Percentiles rank a stretch among this genome's conserved stretches.
Conservation (phyloP, 2,888 invertebrate species). For the Vandiemenella viatica region DNA sequence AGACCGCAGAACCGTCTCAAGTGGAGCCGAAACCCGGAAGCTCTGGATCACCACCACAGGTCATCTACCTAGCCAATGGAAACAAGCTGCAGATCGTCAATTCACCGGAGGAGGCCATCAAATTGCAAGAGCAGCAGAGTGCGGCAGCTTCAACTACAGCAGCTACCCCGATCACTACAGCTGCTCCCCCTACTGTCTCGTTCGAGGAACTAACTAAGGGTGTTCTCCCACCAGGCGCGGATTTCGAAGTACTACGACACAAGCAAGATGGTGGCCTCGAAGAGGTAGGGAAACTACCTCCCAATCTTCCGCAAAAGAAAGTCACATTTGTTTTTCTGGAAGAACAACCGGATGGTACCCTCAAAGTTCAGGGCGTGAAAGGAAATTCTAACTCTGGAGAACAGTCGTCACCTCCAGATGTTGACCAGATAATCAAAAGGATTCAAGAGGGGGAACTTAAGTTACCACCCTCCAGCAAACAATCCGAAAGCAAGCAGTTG, state of each 20-base stretch:
- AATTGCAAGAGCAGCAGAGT: background rate
- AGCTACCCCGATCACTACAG: slow-evolving; percentile 33
- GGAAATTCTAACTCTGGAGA: background rate
- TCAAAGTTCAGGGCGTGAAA: slow-evolving; percentile 49
- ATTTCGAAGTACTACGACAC: slow-evolving; percentile 67
- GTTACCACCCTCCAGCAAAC: slow-evolving; percentile 44
- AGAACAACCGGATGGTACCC: slow-evolving; percentile 71
- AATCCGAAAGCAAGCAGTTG: too few relatives aligned
- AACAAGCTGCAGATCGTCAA: slow-evolving; percentile 55
- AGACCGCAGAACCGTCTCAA: background rate
- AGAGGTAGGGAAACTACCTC: slow-evolving; percentile 41
- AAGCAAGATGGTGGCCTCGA: slow-evolving; percentile 56
- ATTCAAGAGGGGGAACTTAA: slow-evolving; percentile 72
- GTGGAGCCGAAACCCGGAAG: background rate
- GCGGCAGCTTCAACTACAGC: slow-evolving; percentile 4
- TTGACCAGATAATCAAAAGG: slow-evolving; percentile 63
- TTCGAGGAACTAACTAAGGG: slow-evolving; percentile 67
- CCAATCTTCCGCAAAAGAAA: slow-evolving; percentile 53
- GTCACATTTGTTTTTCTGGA: slow-evolving; percentile 76
- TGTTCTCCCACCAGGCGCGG: slow-evolving; percentile 60
- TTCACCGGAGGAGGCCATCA: slow-evolving; percentile 6
- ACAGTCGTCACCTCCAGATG: slow-evolving; percentile 46
- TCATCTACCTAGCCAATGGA: slow-evolving; percentile 50
- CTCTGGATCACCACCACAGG: background rate
- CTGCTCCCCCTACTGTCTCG: slow-evolving; percentile 47